Evolutionary conservation across 2,888 invertebrate genomes (phyloP).

Genomic region (Ischnus inquisitorius): DNA sequence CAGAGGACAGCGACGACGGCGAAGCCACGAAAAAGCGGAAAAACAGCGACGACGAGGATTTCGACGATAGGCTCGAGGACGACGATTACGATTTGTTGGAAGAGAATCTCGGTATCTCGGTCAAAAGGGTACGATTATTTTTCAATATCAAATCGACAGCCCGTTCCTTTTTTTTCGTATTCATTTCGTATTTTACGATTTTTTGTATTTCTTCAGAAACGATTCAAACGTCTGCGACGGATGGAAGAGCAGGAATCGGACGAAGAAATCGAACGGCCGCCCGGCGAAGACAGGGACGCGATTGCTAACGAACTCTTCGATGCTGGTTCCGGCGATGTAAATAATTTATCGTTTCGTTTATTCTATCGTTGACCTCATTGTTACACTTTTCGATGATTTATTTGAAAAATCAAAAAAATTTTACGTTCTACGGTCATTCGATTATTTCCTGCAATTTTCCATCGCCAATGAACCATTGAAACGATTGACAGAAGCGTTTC

Average conservation of each 20-base stretch:
- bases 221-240: conserved; percentile 93
- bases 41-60: conserved; percentile 93
- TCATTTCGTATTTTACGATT: background rate
- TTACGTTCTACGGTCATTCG: no score
- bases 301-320: conserved; percentile 96
- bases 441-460: no score
- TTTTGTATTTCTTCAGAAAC: conserved; percentile 87
- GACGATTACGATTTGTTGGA: conserved; percentile 98
- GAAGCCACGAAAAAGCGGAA: conserved; percentile 89
- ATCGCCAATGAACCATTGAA: no score
- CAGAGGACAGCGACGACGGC: conserved; percentile 91
- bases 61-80: conserved; percentile 96
- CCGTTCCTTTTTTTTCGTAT: background rate
- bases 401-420: no score
- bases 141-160: no score
- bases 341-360: conserved; percentile 77
- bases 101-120: conserved; percentile 98
- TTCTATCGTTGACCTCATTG: background rate
- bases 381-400: background rate
- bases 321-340: conserved; percentile 93
- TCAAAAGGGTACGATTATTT: conserved; percentile 89
- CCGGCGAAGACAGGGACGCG: conserved; percentile 92
- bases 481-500: no score
- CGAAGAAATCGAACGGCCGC: conserved; percentile 92
- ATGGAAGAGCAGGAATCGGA: conserved; percentile 97